These are phyloP conservation scores for Pedionomus torquatus DNA, from an alignment of 2,113 vertebrate genomes.

Conservation along the genomic window DNA sequence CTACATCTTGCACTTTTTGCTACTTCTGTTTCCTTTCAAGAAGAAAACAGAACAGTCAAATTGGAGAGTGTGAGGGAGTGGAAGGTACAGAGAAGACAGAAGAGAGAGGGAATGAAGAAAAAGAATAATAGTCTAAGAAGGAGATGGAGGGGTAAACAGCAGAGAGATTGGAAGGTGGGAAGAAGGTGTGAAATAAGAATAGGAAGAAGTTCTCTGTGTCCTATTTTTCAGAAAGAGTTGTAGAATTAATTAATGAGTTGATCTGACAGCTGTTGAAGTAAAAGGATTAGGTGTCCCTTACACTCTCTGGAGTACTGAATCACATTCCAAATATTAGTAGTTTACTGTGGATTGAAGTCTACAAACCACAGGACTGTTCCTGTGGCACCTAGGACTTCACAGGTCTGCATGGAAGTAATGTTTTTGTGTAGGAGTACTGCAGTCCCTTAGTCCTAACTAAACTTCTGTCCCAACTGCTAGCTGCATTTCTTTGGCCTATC, in stretches of 20 bases:
- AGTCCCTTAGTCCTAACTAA: neutral
- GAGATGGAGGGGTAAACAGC: neutral
- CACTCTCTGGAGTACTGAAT: neutral
- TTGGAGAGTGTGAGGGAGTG: neutral
- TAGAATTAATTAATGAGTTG: neutral
- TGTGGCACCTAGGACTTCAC: neutral
- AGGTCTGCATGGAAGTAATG: neutral
- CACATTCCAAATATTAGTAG: neutral
- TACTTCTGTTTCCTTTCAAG: conserved; percentile 33
- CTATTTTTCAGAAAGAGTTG: neutral
- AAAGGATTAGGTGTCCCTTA: neutral
- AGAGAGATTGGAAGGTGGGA: neutral
- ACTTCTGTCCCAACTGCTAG: neutral
- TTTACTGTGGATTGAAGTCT: neutral
- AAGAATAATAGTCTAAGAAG: neutral
- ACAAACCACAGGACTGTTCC: neutral
- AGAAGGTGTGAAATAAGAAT: neutral
- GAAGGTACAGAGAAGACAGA: neutral
- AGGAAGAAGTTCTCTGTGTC: neutral
- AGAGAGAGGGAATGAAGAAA: neutral
- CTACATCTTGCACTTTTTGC: neutral
- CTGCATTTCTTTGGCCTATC: neutral
- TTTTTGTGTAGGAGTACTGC: neutral
- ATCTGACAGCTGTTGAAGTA: neutral
- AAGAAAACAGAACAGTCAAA: neutral